A percentile compares a stretch with the other conserved stretches of the same genome.
Conservation (phyloP, 2,888 invertebrate species). For the Hirtodrosophila histrioides region DNA sequence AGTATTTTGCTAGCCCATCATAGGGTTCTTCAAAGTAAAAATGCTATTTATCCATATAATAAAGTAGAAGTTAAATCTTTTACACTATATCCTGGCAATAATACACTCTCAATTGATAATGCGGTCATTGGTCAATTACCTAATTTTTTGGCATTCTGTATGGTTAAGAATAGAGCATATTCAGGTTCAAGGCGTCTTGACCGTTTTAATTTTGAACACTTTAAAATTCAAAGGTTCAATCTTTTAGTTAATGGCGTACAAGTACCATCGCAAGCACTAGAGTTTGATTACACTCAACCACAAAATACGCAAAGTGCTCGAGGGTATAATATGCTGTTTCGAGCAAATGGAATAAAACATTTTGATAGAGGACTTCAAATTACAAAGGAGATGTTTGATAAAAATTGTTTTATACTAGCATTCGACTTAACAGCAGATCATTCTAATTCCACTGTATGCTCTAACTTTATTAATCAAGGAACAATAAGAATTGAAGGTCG, state of each 20-base stretch:
- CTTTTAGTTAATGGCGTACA: conserved; percentile 4
- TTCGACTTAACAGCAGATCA: conserved; percentile 1
- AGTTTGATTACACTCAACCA: no score
- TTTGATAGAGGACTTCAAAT: neutral
- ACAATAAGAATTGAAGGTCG: conserved; percentile 4
- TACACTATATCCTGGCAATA: no score
- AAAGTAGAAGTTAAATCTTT: neutral
- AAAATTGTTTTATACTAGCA: conserved; percentile 4
- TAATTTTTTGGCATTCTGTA: no score
- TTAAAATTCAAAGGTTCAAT: conserved; percentile 4
- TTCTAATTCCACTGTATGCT: conserved; percentile 1
- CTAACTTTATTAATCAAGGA: conserved; percentile 5
- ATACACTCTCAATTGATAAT: no score
- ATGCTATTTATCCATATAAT: conserved; percentile 4
- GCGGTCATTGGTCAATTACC: no score
- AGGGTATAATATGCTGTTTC: conserved; percentile 1
- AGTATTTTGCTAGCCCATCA: conserved; percentile 10
- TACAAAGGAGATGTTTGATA: conserved; percentile 7
- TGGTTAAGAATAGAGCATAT: no score
- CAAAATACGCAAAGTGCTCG: no score
- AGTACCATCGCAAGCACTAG: conserved; percentile 2
- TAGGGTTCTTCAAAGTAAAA: conserved; percentile 5
- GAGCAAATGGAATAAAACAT: conserved; percentile 1
- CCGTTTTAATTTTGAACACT: conserved; percentile 1
- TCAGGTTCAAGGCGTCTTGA: no score